Evolutionary conservation across 2,888 invertebrate species (phyloP).

Genomic region (Loripinus fragilis): DNA sequence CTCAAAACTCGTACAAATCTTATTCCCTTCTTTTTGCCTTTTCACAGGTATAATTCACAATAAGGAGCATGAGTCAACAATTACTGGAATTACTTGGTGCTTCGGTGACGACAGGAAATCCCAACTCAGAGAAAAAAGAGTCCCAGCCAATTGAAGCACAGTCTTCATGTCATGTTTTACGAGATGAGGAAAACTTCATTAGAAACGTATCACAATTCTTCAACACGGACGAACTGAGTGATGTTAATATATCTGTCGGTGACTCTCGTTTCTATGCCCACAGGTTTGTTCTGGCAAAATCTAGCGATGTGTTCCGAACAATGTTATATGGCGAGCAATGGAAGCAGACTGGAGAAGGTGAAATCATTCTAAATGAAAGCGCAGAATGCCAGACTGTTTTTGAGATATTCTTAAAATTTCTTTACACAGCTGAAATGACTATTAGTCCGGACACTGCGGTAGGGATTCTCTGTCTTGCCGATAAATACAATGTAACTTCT

Average conservation of each 20-base stretch:
- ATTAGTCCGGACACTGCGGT: constrained; percentile 79
- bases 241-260: constrained; percentile 78
- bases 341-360: constrained; percentile 72
- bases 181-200: constrained; percentile 81
- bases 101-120: too few species aligned
- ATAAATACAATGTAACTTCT: constrained; percentile 83
- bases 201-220: constrained; percentile 81
- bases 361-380: constrained; percentile 80
- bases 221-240: constrained; percentile 80
- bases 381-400: constrained; percentile 81
- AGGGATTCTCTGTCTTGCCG: constrained; percentile 82
- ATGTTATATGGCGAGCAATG: constrained; percentile 82
- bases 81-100: too few species aligned
- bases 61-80: too few species aligned
- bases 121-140: too few species aligned
- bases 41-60: too few species aligned
- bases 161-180: constrained; percentile 61
- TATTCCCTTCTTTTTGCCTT: too few species aligned
- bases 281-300: constrained; percentile 83
- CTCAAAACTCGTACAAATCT: too few species aligned
- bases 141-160: neutral
- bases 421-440: constrained; percentile 82
- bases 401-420: constrained; percentile 80
- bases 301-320: constrained; percentile 82
- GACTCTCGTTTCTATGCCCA: constrained; percentile 77